A percentile compares a stretch with the other conserved stretches of the same genome.
phyloP scores from a whole-genome alignment of 2,888 invertebrate species.

The Phaonia tiefii region DNA sequence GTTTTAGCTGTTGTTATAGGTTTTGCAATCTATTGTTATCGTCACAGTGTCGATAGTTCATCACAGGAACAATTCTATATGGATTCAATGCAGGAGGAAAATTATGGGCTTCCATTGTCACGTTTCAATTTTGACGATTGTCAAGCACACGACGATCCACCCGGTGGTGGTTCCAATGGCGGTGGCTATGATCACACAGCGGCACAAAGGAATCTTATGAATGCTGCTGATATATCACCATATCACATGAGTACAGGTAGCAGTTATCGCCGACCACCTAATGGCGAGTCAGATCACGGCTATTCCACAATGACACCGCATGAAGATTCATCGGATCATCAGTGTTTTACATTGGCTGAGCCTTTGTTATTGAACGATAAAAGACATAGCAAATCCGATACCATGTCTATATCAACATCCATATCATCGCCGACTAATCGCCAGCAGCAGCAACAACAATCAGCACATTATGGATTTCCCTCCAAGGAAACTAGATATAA shows the following conservation, averaged over 20 bases:
- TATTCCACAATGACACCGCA: constrained; percentile 97
- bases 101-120: constrained; percentile 86
- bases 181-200: constrained; percentile 78
- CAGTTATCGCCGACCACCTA: constrained; percentile 86
- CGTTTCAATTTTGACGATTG: constrained; percentile 87
- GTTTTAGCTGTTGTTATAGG: constrained; percentile 90
- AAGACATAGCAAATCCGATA: constrained; percentile 83
- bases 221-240: constrained; percentile 87
- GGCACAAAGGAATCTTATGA: constrained; percentile 84
- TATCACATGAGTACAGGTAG: constrained; percentile 89
- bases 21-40: constrained; percentile 91
- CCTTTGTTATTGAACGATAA: constrained; percentile 83
- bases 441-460: constrained; percentile 69
- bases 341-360: constrained; percentile 87
- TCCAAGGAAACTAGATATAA: constrained; percentile 63
- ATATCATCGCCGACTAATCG: constrained; percentile 80
- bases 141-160: constrained; percentile 80
- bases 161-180: constrained; percentile 81
- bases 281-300: constrained; percentile 91
- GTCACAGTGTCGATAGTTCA: constrained; percentile 82
- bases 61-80: constrained; percentile 81
- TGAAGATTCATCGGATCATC: constrained; percentile 93
- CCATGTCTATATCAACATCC: constrained; percentile 82
- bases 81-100: constrained; percentile 82
- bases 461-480: constrained; percentile 69